phyloP scores from a whole-genome alignment of 2,113 vertebrate genomes.

The Helogale parvula region DNA sequence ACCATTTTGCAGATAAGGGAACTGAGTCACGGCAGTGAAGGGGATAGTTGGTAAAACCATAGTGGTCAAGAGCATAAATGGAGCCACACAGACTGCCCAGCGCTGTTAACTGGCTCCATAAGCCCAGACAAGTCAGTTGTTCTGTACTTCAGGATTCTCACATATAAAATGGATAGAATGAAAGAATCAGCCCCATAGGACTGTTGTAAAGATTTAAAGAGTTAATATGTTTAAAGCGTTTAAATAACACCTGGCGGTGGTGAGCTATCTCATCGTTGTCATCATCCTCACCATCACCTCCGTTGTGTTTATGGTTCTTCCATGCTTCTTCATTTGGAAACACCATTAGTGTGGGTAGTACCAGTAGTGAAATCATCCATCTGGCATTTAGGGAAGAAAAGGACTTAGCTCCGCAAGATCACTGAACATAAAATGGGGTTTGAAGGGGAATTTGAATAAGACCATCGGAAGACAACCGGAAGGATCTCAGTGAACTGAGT shows the following conservation, averaged over 20 bases:
- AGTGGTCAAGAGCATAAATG: background rate
- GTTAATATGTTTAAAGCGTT: background rate
- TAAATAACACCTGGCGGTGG: background rate
- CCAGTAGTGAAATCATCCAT: background rate
- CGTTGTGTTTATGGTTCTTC: background rate
- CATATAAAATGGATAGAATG: background rate
- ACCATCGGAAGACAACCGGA: background rate
- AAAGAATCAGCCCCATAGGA: background rate
- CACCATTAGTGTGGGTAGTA: background rate
- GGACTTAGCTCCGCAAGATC: background rate
- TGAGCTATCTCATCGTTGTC: background rate
- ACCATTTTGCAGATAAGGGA: background rate
- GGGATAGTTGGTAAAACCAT: background rate
- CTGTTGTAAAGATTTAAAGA: background rate
- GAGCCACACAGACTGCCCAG: background rate
- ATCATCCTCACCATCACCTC: background rate
- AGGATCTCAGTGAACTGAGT: background rate
- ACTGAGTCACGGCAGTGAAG: background rate
- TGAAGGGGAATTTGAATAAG: constrained; percentile 20
- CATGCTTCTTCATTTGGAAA: background rate
- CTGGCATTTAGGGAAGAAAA: background rate
- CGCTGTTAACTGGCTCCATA: background rate
- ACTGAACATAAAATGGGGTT: background rate
- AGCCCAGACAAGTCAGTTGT: background rate
- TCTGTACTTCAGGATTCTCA: background rate